Conservation (phyloP, 2,888 invertebrate genomes). For the Ischnura elegans region DNA sequence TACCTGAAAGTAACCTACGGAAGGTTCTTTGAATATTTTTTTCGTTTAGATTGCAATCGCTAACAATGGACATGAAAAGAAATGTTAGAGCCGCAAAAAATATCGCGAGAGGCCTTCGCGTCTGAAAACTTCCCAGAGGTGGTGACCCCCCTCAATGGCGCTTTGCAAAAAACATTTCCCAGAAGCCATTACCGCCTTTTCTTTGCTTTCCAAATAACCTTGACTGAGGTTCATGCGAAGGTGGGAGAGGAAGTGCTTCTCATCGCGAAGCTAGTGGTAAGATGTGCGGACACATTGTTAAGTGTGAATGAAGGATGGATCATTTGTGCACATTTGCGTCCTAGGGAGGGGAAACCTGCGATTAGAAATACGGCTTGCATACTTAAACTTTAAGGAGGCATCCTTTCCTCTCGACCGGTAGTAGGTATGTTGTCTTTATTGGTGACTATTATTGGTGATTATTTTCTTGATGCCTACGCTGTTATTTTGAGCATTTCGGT, state of each 20-base stretch:
- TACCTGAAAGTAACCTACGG: background rate
- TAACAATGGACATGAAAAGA: background rate
- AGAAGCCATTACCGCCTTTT: conserved; percentile 35
- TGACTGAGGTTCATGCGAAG: conserved; percentile 10
- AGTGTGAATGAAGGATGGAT: background rate
- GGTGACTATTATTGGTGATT: too few species aligned
- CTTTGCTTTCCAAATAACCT: conserved; percentile 41
- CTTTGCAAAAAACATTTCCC: background rate
- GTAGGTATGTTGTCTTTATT: too few species aligned
- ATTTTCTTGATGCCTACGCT: too few species aligned
- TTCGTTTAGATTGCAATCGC: background rate
- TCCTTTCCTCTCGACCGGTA: too few species aligned
- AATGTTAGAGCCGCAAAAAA: background rate
- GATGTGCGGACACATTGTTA: background rate
- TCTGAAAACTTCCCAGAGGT: background rate
- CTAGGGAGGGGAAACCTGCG: too few species aligned
- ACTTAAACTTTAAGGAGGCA: too few species aligned
- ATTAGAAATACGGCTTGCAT: too few species aligned
- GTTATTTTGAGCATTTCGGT: too few species aligned
- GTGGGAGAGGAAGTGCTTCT: background rate
- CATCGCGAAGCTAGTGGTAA: background rate
- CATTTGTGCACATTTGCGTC: too few species aligned
- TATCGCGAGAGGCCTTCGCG: background rate
- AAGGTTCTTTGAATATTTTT: background rate
- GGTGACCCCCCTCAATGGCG: background rate